Percentiles rank a stretch among this genome's conserved stretches.
Evolutionary conservation across 2,888 invertebrate genomes (phyloP).

Genomic region (Amorpha juglandis): DNA sequence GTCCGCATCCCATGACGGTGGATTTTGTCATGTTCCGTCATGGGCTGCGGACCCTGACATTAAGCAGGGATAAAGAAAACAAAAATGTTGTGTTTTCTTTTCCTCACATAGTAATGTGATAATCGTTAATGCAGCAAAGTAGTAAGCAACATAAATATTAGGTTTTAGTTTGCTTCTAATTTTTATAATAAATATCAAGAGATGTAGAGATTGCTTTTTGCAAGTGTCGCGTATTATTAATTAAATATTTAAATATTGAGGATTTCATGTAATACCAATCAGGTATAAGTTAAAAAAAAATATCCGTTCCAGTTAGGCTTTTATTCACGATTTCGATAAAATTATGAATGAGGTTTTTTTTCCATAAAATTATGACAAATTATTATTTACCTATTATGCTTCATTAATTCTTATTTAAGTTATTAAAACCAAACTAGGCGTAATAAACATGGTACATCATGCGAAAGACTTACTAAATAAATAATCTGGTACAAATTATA

Average conservation of each 20-base stretch:
- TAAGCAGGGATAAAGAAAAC: no score
- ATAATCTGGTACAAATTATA: constrained; percentile 23
- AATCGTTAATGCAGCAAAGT: not conserved
- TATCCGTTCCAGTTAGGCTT: not conserved
- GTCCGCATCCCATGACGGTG: no score
- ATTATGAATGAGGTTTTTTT: no score
- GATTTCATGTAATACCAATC: not conserved
- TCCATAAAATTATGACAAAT: not conserved
- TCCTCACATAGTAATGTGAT: no score
- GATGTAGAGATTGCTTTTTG: constrained; percentile 4
- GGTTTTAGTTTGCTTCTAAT: not conserved
- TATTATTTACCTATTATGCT: not conserved
- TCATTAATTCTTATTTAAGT: not conserved
- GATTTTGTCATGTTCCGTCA: no score
- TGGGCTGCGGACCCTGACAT: no score
- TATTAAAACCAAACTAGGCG: constrained; percentile 6
- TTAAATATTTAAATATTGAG: not conserved
- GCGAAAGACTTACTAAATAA: constrained; percentile 12
- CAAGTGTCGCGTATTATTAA: not conserved
- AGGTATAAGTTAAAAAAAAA: no score
- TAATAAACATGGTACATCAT: constrained; percentile 9
- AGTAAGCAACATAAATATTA: not conserved
- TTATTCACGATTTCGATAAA: not conserved
- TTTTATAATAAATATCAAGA: no score
- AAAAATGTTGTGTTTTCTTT: not conserved